A percentile compares a stretch with the other conserved stretches of the same genome.
Conservation (phyloP, 2,797 vertebrate species). For the Rhodeus uyekii region DNA sequence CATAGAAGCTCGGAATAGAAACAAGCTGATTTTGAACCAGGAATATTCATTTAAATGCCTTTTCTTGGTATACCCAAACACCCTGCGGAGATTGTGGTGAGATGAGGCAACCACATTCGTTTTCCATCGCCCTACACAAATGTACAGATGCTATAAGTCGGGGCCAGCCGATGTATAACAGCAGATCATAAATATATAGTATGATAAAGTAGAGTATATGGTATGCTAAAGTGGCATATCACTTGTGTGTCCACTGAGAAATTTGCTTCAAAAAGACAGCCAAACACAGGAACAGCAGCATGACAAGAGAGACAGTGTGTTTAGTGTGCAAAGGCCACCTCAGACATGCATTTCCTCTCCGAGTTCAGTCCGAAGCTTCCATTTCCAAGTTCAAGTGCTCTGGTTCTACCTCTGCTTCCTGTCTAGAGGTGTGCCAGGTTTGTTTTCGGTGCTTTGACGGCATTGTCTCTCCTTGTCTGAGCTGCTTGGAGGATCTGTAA, state of each 20-base stretch:
- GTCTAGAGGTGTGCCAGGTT: conserved; percentile 16
- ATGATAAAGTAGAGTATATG: conserved; percentile 31
- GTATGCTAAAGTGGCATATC: conserved; percentile 21
- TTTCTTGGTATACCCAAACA: conserved; percentile 1
- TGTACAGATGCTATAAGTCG: conserved; percentile 43
- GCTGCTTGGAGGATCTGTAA: conserved; percentile 20
- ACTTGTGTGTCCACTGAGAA: not conserved
- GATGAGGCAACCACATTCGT: conserved; percentile 47
- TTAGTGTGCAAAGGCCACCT: not conserved
- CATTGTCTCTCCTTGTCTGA: conserved; percentile 11
- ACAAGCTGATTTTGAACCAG: not conserved
- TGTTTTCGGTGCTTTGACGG: not conserved
- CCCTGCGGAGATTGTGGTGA: conserved; percentile 25
- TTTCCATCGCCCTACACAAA: conserved; percentile 3
- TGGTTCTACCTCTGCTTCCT: conserved; percentile 14
- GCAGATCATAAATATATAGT: conserved; percentile 40
- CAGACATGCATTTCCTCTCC: not conserved
- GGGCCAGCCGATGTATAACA: conserved; percentile 55
- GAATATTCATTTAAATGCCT: conserved; percentile 26
- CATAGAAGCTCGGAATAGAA: conserved; percentile 1
- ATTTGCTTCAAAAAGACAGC: conserved; percentile 25
- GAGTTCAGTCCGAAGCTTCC: not conserved
- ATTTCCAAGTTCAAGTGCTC: conserved; percentile 1
- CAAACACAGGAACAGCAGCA: conserved; percentile 13
- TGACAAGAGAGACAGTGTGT: not conserved